These are phyloP conservation scores for Amphipyra tragopoginis DNA, from an alignment of 2,888 invertebrate species.

Conservation along the genomic window DNA sequence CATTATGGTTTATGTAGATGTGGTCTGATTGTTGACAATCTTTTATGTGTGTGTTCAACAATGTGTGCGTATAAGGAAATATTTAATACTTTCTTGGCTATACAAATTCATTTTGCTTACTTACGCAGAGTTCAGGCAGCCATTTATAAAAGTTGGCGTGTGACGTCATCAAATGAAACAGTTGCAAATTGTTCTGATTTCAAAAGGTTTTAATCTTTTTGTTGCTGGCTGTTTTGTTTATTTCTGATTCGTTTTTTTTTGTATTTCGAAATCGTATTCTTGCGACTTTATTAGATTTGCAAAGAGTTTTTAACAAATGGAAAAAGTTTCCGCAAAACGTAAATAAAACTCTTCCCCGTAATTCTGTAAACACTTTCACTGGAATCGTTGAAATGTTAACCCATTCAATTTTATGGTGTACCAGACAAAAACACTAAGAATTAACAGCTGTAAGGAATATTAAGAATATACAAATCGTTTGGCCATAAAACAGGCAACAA, in stretches of 20 bases:
- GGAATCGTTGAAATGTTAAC: conserved; percentile 3
- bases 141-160: conserved; percentile 25
- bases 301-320: no score
- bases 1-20: conserved; percentile 59
- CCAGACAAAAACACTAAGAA: conserved; percentile 27
- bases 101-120: conserved; percentile 40
- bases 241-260: not conserved
- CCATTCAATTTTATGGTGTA: conserved; percentile 16
- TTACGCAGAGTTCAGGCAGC: conserved; percentile 13
- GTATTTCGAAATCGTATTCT: conserved; percentile 7
- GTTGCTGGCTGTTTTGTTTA: not conserved
- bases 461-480: conserved; percentile 47
- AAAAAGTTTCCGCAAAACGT: not conserved
- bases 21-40: conserved; percentile 59
- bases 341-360: conserved; percentile 9
- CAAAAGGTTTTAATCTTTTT: conserved; percentile 20
- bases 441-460: conserved; percentile 48
- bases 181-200: conserved; percentile 38
- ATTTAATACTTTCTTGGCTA: conserved; percentile 51
- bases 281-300: not conserved
- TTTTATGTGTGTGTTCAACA: conserved; percentile 48
- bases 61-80: conserved; percentile 45
- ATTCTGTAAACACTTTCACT: conserved; percentile 12
- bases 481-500: conserved; percentile 53
- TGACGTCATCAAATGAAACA: conserved; percentile 39